These are phyloP conservation scores for Spermophilus dauricus DNA, from an alignment of 2,113 vertebrate species.

Conservation along the genomic window DNA sequence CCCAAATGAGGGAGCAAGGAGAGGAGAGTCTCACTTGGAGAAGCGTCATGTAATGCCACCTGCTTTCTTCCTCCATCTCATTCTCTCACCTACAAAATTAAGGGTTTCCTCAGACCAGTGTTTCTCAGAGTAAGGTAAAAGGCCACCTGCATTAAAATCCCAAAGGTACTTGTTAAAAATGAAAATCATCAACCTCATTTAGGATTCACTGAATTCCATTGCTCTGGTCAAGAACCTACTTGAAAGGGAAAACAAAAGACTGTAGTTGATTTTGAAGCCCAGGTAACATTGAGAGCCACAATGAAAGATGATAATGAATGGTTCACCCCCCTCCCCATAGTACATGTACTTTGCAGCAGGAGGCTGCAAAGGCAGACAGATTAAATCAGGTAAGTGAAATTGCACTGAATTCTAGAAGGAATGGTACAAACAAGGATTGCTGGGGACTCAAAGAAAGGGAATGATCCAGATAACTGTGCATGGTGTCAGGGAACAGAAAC, in stretches of 20 bases:
- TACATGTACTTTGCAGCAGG: neutral
- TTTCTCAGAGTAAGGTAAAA: neutral
- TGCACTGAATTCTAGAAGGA: neutral
- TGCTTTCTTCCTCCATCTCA: no score
- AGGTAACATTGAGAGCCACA: neutral
- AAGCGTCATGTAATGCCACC: rapidly evolving
- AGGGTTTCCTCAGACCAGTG: neutral
- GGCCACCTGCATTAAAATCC: neutral
- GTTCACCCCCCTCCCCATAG: neutral
- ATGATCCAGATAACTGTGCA: neutral
- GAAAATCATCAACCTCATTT: neutral
- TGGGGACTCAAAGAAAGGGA: neutral
- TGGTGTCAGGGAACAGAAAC: neutral
- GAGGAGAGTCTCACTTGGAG: neutral
- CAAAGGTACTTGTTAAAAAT: neutral
- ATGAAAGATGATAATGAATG: neutral
- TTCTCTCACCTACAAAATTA: neutral
- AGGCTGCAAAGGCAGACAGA: neutral
- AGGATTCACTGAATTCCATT: neutral
- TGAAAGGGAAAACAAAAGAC: neutral
- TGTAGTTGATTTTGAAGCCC: neutral
- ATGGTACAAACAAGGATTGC: no score
- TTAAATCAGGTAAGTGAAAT: neutral
- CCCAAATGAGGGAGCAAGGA: neutral
- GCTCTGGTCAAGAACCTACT: neutral